These are phyloP conservation scores for Bufotes viridis DNA, from an alignment of 2,797 vertebrate species.

Conservation along the genomic window DNA sequence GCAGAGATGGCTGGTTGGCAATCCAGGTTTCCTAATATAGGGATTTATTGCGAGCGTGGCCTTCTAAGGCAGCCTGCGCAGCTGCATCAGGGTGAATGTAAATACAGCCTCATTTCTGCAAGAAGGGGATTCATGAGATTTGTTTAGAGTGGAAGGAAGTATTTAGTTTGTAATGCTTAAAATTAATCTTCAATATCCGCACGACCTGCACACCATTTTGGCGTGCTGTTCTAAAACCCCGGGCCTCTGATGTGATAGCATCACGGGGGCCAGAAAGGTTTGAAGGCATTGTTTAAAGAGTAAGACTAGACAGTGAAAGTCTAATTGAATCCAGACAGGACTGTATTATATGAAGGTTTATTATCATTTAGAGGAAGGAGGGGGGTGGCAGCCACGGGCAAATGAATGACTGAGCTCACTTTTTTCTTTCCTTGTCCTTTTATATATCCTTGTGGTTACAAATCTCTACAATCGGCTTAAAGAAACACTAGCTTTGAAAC, in stretches of 20 bases:
- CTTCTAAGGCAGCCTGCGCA: conserved; percentile 87
- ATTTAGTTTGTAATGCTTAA: conserved; percentile 71
- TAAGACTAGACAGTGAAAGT: conserved; percentile 62
- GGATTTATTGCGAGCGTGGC: conserved; percentile 80
- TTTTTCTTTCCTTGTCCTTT: neutral
- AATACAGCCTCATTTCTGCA: conserved; percentile 85
- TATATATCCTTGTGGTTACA: conserved; percentile 9
- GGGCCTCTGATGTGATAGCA: conserved; percentile 69
- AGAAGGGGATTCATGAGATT: conserved; percentile 79
- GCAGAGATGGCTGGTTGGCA: conserved; percentile 84
- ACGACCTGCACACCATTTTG: conserved; percentile 71
- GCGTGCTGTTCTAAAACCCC: conserved; percentile 70
- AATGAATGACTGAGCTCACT: conserved; percentile 17
- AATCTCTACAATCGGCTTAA: neutral
- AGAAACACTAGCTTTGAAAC: neutral
- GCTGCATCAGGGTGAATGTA: conserved; percentile 83
- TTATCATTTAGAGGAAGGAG: conserved; percentile 58
- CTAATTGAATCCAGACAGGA: conserved; percentile 61
- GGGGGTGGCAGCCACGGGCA: conserved; percentile 39
- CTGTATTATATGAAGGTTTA: conserved; percentile 59
- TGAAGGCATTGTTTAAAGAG: conserved; percentile 70
- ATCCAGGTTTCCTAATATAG: conserved; percentile 86
- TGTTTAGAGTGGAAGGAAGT: conserved; percentile 85
- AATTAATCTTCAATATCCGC: conserved; percentile 73
- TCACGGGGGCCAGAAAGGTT: conserved; percentile 70